Evolutionary conservation across 2,888 invertebrate species (phyloP), one percentile per base, ranked within the genome.

Genomic region (Volucella zonaria): DNA sequence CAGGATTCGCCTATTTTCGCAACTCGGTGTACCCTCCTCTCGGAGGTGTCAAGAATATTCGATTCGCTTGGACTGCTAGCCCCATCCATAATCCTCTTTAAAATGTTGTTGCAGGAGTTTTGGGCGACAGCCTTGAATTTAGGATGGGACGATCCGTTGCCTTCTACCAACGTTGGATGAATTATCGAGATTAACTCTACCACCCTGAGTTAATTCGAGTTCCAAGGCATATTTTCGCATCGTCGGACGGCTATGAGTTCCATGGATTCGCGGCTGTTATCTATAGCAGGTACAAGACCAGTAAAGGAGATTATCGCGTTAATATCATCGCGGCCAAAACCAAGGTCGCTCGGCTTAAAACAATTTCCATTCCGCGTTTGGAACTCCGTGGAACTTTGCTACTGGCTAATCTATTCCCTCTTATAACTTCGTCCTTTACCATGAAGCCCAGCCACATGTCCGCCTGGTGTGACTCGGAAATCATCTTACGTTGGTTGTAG

Each of bases 211-310:
- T 3, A 2, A 23, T 23, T 23, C 18, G 3, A 23, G 3, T 23
- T 23, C 2, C 3, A 23, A 23, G 18, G 2, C 3, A 23, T 23
- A 23, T 23, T 2, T 23, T 23, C 18, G 18, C 18, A 23, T 23
- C 18, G 2, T 23, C 18, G 2, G 3, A 23, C 2, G 18, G 18
- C 18, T 23, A 23, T 23, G 18, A 23, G 18, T 9, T 49, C 1
- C 62, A 49, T 23, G 62, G 62, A 2, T 49, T 62, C 14, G 47
- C 62, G 10, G 49, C 49, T 2, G 64, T 64, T 9, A 49, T 64
- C 8, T 49, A 49, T 18, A 15, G 31, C 11, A 12, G 64, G 14
- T 14, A 23, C 18, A 23, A 23, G 18, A 23, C 18, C 2, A 23
- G 18, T 23, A 23, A 23, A 23, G 3, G 18, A 23, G 18, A 23